Conservation (phyloP, 1,140 invertebrate genomes). For the Monomorium pharaonis region DNA sequence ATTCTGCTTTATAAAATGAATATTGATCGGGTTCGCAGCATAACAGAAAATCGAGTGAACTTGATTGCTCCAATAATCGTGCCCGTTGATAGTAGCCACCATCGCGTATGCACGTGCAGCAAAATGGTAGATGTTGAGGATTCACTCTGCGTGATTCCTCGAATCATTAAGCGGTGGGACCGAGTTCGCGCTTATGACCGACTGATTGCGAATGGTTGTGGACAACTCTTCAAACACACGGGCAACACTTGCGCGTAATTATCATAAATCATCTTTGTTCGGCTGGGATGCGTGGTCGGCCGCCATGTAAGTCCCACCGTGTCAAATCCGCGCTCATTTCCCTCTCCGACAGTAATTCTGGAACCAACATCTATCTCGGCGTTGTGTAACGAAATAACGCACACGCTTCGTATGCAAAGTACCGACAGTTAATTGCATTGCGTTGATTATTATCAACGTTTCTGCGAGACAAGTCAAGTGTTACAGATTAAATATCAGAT, state of each 20-base stretch:
- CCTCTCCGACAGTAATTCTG: background rate
- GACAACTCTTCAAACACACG: constrained; percentile 76
- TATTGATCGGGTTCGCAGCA: background rate
- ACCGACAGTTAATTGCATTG: background rate
- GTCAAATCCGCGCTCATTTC: constrained; percentile 54
- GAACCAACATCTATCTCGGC: background rate
- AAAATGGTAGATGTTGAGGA: constrained; percentile 4
- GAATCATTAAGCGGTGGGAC: constrained; percentile 75
- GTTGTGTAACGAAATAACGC: background rate
- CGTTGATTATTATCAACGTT: background rate
- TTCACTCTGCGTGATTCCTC: constrained; percentile 65
- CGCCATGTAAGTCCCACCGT: constrained; percentile 16
- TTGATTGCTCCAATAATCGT: background rate
- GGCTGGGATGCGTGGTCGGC: constrained; percentile 29
- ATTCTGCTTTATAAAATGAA: constrained; percentile 11
- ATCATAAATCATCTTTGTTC: constrained; percentile 78
- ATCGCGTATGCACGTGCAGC: background rate
- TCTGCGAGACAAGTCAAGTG: background rate
- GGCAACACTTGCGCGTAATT: constrained; percentile 77
- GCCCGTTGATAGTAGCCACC: background rate
- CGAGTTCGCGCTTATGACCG: constrained; percentile 70
- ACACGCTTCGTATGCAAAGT: background rate
- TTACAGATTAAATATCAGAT: background rate
- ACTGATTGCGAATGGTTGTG: constrained; percentile 76
- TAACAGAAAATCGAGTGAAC: constrained; percentile 8